Conservation (phyloP, 2,888 invertebrate species). For the Caenorhabditis imperialis region DNA sequence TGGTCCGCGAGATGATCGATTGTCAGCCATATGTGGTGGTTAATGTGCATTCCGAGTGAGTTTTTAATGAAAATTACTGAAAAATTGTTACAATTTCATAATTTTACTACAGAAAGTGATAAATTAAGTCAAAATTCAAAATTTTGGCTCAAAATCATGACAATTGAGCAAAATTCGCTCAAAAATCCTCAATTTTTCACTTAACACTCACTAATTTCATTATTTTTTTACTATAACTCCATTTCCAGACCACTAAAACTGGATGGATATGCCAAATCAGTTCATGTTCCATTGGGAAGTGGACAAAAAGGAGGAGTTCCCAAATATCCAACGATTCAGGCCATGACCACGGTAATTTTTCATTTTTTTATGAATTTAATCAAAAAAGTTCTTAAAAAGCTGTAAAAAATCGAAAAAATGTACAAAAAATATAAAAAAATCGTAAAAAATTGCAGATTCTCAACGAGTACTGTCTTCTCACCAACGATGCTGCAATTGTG, state of each 20-base stretch:
- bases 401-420: not conserved
- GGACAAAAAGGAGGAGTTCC: conserved; percentile 26
- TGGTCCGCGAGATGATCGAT: conserved; percentile 52
- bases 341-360: conserved; percentile 33
- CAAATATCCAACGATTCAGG: conserved; percentile 43
- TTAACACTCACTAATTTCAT: too few species aligned
- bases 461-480: conserved; percentile 53
- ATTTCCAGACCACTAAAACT: conserved; percentile 44
- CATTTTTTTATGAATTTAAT: not conserved
- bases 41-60: conserved; percentile 47
- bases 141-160: not conserved
- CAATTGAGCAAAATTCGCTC: not conserved
- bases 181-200: not conserved
- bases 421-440: not conserved
- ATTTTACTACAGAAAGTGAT: too few species aligned
- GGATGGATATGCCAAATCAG: conserved; percentile 55
- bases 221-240: too few species aligned
- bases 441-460: conserved; percentile 35
- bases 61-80: conserved; percentile 17
- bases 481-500: conserved; percentile 55
- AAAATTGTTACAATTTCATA: too few species aligned
- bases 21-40: conserved; percentile 58
- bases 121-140: too few species aligned
- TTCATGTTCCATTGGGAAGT: conserved; percentile 51
- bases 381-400: too few species aligned